Evolutionary conservation across 2,888 invertebrate genomes (phyloP).

Genomic region (Cybosia mesomella): DNA sequence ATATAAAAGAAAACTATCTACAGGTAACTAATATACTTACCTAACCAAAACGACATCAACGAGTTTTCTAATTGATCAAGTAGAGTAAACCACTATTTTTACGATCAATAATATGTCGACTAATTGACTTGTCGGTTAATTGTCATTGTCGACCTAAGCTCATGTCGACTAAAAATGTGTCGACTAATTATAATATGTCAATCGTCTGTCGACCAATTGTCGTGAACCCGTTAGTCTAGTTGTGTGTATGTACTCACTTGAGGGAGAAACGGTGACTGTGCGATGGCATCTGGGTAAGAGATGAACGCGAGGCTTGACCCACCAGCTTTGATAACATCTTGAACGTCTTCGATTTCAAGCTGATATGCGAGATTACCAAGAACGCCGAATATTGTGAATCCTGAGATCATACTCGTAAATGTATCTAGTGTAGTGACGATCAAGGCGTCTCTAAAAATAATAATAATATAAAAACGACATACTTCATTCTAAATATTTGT

Average conservation of each 20-base stretch:
- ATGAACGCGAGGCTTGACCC: conserved; percentile 94
- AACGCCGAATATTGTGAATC: conserved; percentile 93
- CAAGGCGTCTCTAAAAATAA: conserved; percentile 89
- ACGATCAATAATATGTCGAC: no score
- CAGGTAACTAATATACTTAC: no score
- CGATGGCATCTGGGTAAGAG: conserved; percentile 94
- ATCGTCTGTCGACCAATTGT: no score
- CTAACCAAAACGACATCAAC: no score
- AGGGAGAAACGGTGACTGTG: conserved; percentile 91
- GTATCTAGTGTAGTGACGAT: conserved; percentile 94
- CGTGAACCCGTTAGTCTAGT: no score
- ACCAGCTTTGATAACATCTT: conserved; percentile 89
- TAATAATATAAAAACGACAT: neutral
- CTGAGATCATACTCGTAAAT: conserved; percentile 93
- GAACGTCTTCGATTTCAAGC: conserved; percentile 86
- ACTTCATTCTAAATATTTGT: neutral
- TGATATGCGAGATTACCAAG: conserved; percentile 92
- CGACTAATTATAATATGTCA: no score
- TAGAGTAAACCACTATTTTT: no score
- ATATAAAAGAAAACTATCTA: no score
- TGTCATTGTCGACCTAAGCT: no score
- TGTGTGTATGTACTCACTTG: conserved; percentile 83
- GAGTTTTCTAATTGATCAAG: no score
- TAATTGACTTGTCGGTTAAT: no score
- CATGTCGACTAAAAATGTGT: no score